Evolutionary conservation across 2,888 invertebrate species (phyloP).

Genomic region (Serripes groenlandicus): DNA sequence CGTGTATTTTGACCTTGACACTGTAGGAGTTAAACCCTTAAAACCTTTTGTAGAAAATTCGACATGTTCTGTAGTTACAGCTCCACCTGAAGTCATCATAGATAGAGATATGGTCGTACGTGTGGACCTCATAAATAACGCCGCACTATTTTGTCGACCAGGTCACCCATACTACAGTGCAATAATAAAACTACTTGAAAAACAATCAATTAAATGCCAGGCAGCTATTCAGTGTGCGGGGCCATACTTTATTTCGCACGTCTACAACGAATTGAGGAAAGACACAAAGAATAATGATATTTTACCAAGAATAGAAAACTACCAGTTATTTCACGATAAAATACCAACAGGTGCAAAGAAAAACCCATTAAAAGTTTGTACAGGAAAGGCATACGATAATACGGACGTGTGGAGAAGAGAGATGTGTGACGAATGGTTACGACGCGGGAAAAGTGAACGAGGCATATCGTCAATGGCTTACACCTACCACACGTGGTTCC

Average conservation of each 20-base stretch:
- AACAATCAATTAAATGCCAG: neutral
- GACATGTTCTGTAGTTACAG: neutral
- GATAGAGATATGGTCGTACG: neutral
- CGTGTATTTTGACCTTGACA: neutral
- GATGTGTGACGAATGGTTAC: conserved; percentile 1
- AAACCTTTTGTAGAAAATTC: neutral
- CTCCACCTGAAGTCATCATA: neutral
- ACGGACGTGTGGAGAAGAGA: neutral
- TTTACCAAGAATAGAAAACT: neutral
- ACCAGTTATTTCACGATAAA: neutral
- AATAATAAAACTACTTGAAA: neutral
- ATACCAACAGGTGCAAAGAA: neutral
- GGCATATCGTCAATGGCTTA: neutral
- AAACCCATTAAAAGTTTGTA: neutral
- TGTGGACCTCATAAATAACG: neutral
- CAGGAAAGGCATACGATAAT: neutral
- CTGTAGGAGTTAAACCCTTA: neutral
- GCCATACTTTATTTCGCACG: neutral
- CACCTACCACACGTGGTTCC: neutral
- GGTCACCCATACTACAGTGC: neutral
- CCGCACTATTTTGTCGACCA: neutral
- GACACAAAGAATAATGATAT: neutral
- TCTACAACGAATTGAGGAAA: neutral
- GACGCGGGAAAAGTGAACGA: neutral
- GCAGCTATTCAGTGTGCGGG: neutral